Evolutionary conservation across 2,888 invertebrate genomes (phyloP).

Genomic region (Ectemnius continuus): DNA sequence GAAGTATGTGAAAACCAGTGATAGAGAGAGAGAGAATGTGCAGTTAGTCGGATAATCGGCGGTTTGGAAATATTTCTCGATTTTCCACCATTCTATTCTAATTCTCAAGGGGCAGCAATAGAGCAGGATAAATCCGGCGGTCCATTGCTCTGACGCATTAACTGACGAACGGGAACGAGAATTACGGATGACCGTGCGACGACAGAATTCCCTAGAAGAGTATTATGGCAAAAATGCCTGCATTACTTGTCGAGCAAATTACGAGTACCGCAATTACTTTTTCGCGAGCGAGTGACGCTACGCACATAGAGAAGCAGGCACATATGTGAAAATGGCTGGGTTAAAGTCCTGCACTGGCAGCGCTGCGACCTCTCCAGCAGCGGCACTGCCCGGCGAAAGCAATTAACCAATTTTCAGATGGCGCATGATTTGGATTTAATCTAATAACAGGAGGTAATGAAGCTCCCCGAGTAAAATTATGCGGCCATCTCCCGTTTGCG

Average conservation of each 20-base stretch:
- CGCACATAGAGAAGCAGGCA: constrained; percentile 5
- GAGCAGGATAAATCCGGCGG: no score
- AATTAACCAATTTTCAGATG: constrained; percentile 70
- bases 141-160: constrained; percentile 3
- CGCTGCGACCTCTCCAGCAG: constrained; percentile 36
- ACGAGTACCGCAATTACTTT: constrained; percentile 24
- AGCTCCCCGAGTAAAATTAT: constrained; percentile 13
- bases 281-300: constrained; percentile 12
- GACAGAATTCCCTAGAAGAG: constrained; percentile 1
- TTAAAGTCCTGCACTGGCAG: constrained; percentile 30
- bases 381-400: constrained; percentile 62
- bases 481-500: not conserved
- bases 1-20: no score
- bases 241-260: constrained; percentile 39
- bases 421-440: constrained; percentile 65
- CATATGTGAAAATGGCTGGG: constrained; percentile 36
- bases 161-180: constrained; percentile 19
- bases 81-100: no score
- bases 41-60: no score
- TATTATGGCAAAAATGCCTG: no score
- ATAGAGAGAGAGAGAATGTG: no score
- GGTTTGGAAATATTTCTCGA: no score
- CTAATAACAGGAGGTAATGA: constrained; percentile 62
- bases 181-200: constrained; percentile 20
- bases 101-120: no score